Evolutionary conservation across 1,140 invertebrate genomes (phyloP).

Genomic region (Macrostomum lignano): DNA sequence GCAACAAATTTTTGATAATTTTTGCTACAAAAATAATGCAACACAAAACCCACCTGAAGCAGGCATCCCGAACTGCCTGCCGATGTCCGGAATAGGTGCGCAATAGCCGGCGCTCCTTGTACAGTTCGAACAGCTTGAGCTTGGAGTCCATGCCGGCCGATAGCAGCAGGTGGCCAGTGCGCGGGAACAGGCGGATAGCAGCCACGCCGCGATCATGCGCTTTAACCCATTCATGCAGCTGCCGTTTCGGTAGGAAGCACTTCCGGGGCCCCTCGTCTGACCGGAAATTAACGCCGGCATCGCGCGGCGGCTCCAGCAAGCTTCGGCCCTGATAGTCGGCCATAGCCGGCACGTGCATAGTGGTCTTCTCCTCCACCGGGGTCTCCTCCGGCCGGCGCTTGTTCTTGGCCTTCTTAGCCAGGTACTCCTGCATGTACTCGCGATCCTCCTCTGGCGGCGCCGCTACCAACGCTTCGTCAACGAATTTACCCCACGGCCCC

Average conservation of each 20-base stretch:
- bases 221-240: slow-evolving; percentile 64
- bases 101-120: slow-evolving; percentile 68
- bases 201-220: slow-evolving; percentile 91
- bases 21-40: too few species aligned
- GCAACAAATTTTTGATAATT: too few species aligned
- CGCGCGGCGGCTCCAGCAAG: slow-evolving; percentile 68
- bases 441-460: slow-evolving; percentile 43
- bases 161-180: slow-evolving; percentile 66
- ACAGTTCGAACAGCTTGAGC: slow-evolving; percentile 95
- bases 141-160: slow-evolving; percentile 85
- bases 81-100: slow-evolving; percentile 80
- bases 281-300: slow-evolving; percentile 59
- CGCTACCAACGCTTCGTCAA: slow-evolving; percentile 55
- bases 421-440: slow-evolving; percentile 40
- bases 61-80: slow-evolving; percentile 81
- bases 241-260: slow-evolving; percentile 84
- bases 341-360: slow-evolving; percentile 71
- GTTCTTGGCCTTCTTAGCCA: slow-evolving; percentile 42
- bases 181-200: slow-evolving; percentile 74
- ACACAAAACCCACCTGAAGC: too few species aligned
- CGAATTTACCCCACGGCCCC: slow-evolving; percentile 81
- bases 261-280: slow-evolving; percentile 66
- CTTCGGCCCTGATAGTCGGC: slow-evolving; percentile 84
- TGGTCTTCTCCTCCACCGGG: slow-evolving; percentile 53
- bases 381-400: slow-evolving; percentile 40